Percentiles rank a stretch among this genome's conserved stretches.
Conservation (phyloP, 2,113 vertebrate genomes). For the Alethe diademata region DNA sequence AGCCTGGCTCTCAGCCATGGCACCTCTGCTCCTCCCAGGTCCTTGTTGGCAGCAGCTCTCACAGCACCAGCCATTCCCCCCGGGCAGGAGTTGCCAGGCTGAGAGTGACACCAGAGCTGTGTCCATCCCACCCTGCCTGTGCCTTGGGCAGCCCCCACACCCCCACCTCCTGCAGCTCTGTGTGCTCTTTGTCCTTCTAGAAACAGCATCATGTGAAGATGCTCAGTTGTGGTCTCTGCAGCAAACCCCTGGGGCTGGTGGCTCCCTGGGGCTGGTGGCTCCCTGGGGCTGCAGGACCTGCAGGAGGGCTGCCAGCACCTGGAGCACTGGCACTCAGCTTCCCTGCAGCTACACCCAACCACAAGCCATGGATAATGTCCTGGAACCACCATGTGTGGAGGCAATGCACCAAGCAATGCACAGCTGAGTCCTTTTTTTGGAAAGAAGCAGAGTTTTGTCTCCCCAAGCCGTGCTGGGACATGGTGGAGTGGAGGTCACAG, state of each 20-base stretch:
- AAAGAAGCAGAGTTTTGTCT: not conserved
- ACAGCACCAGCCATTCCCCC: not conserved
- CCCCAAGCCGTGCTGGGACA: not conserved
- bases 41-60: not conserved
- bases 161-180: rapidly evolving
- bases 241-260: rapidly evolving
- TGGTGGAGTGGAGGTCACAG: not conserved
- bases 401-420: rapidly evolving
- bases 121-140: not conserved
- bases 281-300: rapidly evolving
- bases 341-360: not conserved
- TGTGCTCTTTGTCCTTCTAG: not conserved
- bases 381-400: rapidly evolving
- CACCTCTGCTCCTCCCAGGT: not conserved
- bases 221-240: not conserved
- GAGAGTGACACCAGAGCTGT: not conserved
- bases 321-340: not conserved
- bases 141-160: not conserved
- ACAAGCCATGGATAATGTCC: rapidly evolving
- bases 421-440: not conserved
- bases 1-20: not conserved
- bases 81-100: not conserved
- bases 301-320: rapidly evolving
- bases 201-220: rapidly evolving
- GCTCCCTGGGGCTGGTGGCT: rapidly evolving